phyloP scores from a whole-genome alignment of 64 coral and sea anemone species.

The Stylophora pistillata region DNA sequence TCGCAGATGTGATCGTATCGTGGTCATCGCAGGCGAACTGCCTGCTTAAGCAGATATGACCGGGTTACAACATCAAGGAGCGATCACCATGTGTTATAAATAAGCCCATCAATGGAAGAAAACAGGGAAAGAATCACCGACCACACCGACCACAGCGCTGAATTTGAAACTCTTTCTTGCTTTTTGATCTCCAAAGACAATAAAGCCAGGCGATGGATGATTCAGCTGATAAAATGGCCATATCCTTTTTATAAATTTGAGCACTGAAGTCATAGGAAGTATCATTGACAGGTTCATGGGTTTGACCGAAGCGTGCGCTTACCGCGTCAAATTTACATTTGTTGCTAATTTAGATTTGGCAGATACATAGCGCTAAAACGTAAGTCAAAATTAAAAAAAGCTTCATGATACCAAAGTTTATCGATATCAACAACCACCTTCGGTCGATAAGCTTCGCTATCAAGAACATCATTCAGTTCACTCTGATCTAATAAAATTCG shows the following conservation, averaged over 20 bases:
- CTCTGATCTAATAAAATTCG: too few species aligned
- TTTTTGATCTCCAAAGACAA: slow-evolving; percentile 68
- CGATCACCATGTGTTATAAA: neutral
- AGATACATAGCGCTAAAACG: too few species aligned
- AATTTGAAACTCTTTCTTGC: slow-evolving; percentile 75
- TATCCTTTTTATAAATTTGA: slow-evolving; percentile 74
- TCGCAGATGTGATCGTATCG: neutral
- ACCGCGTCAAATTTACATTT: neutral
- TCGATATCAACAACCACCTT: neutral
- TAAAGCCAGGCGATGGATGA: slow-evolving; percentile 63
- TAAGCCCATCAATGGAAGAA: neutral
- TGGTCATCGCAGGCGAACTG: neutral
- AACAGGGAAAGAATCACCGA: neutral
- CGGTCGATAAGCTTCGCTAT: neutral
- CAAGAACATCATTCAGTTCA: neutral
- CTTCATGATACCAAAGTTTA: neutral
- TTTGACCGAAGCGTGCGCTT: neutral
- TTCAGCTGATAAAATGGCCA: slow-evolving; percentile 81
- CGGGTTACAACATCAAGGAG: neutral
- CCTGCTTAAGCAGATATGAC: neutral
- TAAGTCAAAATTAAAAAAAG: neutral
- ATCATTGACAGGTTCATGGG: neutral
- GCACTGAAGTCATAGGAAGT: neutral
- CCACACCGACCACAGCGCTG: slow-evolving; percentile 2
- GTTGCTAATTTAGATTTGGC: neutral